These are phyloP conservation scores for Chrysemys picta DNA, from an alignment of 2,113 vertebrate genomes.

Conservation along the genomic window DNA sequence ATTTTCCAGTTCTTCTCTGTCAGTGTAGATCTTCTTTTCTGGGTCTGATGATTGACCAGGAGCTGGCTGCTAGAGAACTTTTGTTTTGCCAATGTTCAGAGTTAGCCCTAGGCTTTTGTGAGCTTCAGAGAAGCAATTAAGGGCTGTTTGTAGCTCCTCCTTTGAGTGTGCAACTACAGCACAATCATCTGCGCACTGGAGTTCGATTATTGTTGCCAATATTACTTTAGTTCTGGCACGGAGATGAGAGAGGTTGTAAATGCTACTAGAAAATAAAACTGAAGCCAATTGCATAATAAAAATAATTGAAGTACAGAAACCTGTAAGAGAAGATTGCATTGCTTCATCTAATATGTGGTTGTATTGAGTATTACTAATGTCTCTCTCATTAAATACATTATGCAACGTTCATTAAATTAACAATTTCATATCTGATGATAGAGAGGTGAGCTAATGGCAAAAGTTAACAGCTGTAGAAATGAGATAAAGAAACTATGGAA, in stretches of 20 bases:
- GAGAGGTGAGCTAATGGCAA: slow-evolving; percentile 6
- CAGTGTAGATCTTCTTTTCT: too few species aligned
- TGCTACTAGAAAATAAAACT: slow-evolving; percentile 7
- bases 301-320: slow-evolving; percentile 18
- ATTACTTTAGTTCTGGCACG: too few species aligned
- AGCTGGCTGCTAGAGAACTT: too few species aligned
- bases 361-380: not conserved
- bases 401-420: slow-evolving; percentile 18
- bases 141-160: too few species aligned
- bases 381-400: slow-evolving; percentile 13
- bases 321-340: slow-evolving; percentile 11
- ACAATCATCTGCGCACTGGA: too few species aligned
- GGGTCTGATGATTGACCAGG: too few species aligned
- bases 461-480: slow-evolving; percentile 37
- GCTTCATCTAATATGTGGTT: not conserved
- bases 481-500: slow-evolving; percentile 15
- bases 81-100: too few species aligned
- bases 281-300: not conserved
- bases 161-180: too few species aligned
- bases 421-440: slow-evolving; percentile 3
- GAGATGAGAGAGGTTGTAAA: not conserved
- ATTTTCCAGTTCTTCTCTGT: too few species aligned
- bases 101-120: too few species aligned
- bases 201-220: too few species aligned
- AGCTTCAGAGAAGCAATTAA: too few species aligned